Conservation (phyloP, 2,113 vertebrate genomes). For the Channa maculata region DNA sequence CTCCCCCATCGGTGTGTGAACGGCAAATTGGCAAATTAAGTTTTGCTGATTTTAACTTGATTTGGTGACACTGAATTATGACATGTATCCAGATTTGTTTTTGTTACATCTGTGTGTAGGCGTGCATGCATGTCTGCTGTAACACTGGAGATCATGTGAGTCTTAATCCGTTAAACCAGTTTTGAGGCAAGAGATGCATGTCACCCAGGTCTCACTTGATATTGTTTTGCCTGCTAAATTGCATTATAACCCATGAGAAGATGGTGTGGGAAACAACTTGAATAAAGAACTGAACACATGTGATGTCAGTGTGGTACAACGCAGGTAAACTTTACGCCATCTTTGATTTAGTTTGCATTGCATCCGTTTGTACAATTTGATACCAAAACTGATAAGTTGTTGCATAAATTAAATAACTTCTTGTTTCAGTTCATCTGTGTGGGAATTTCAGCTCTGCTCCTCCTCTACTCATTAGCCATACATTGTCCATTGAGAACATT, state of each 20-base stretch:
- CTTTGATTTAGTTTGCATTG: not conserved
- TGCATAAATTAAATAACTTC: too few species aligned
- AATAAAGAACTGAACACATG: constrained; percentile 39
- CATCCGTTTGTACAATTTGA: not conserved
- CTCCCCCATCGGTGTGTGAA: too few species aligned
- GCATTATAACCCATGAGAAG: constrained; percentile 74
- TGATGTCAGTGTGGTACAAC: constrained; percentile 34
- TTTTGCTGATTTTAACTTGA: constrained; percentile 85
- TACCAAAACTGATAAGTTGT: not conserved
- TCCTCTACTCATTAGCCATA: constrained; percentile 17
- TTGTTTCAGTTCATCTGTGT: constrained; percentile 13
- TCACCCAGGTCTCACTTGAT: constrained; percentile 58
- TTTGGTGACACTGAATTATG: constrained; percentile 88
- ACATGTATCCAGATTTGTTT: constrained; percentile 80
- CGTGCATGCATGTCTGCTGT: not conserved
- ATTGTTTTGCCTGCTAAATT: constrained; percentile 70
- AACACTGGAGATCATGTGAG: constrained; percentile 49
- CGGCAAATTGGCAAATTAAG: constrained; percentile 74
- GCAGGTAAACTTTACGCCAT: not conserved
- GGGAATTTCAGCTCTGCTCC: constrained; percentile 39
- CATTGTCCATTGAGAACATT: constrained; percentile 38
- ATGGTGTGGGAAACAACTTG: constrained; percentile 65
- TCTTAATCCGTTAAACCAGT: constrained; percentile 43
- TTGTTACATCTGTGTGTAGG: constrained; percentile 58
- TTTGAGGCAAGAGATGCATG: constrained; percentile 36